Evolutionary conservation across 2,888 invertebrate species (phyloP).

Genomic region (Pollenia griseotomentosa): DNA sequence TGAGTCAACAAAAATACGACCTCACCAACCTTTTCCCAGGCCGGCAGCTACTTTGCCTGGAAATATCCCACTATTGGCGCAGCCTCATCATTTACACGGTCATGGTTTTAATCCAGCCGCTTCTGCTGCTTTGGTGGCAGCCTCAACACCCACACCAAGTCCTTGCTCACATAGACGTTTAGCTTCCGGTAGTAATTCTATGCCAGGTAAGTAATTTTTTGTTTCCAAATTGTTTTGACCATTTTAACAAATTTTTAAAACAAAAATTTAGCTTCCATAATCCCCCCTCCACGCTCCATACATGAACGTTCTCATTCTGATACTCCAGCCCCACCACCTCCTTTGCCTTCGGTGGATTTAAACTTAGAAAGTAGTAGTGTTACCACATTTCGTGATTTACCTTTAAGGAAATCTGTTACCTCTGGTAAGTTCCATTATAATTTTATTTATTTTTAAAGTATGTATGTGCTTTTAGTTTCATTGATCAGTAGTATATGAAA

Average conservation of each 20-base stretch:
- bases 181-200: conserved; percentile 85
- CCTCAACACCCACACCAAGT: conserved; percentile 83
- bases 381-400: conserved; percentile 95
- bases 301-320: conserved; percentile 96
- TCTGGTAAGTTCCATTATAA: conserved; percentile 85
- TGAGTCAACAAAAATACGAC: conserved; percentile 94
- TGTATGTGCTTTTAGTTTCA: conserved; percentile 21
- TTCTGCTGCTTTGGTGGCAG: conserved; percentile 74
- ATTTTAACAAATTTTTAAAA: background rate
- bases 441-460: conserved; percentile 12
- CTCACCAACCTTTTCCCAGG: conserved; percentile 89
- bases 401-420: conserved; percentile 92
- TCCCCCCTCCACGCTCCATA: conserved; percentile 86
- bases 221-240: background rate
- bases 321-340: conserved; percentile 92
- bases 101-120: conserved; percentile 72
- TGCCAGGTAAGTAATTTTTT: conserved; percentile 51
- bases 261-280: conserved; percentile 72
- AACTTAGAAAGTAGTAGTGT: conserved; percentile 98
- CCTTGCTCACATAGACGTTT: conserved; percentile 86
- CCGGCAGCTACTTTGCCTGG: conserved; percentile 86
- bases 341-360: conserved; percentile 93
- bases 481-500: conserved; percentile 18
- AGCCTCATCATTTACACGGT: conserved; percentile 80
- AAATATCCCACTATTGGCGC: conserved; percentile 85